These are phyloP conservation scores for Aurelia aurita complex sp. Pacific DNA, from an alignment of 30 jellyfish, hydroid and myxozoan genomes.

Conservation along the genomic window DNA sequence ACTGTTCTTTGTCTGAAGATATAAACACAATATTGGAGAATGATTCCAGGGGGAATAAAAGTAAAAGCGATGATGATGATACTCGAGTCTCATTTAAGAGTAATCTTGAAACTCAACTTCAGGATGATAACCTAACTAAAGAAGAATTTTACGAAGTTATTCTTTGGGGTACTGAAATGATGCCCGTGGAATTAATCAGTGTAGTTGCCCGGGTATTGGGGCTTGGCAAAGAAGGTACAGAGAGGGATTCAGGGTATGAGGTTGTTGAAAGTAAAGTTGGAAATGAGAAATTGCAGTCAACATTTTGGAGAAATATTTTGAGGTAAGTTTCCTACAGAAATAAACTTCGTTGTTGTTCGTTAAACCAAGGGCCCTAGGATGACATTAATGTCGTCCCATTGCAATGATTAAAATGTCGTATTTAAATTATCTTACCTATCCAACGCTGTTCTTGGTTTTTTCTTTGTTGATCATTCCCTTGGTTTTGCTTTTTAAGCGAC, in stretches of 20 bases:
- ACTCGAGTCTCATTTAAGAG: not conserved
- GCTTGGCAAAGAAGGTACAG: not conserved
- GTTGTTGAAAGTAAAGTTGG: not conserved
- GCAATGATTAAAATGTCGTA: no score
- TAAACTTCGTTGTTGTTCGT: not conserved
- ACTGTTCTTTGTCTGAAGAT: slow-evolving; percentile 29
- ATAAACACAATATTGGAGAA: slow-evolving; percentile 8
- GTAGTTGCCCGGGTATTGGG: slow-evolving; percentile 4
- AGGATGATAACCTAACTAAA: slow-evolving; percentile 47
- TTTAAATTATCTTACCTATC: no score
- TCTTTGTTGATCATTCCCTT: no score
- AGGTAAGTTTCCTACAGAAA: slow-evolving; percentile 8
- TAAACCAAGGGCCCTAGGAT: no score
- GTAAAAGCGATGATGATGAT: not conserved
- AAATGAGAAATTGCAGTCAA: not conserved
- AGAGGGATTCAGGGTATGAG: not conserved
- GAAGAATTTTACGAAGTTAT: slow-evolving; percentile 55
- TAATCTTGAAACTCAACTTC: slow-evolving; percentile 20
- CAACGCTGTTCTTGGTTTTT: no score
- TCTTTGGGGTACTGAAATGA: slow-evolving; percentile 50
- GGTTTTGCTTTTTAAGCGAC: no score
- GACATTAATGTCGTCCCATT: no score
- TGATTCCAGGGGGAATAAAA: not conserved
- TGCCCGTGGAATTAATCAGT: slow-evolving; percentile 28
- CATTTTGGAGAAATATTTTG: slow-evolving; percentile 43